phyloP scores from a whole-genome alignment of 2,888 invertebrate genomes.

The Tanaodytes sp. region DNA sequence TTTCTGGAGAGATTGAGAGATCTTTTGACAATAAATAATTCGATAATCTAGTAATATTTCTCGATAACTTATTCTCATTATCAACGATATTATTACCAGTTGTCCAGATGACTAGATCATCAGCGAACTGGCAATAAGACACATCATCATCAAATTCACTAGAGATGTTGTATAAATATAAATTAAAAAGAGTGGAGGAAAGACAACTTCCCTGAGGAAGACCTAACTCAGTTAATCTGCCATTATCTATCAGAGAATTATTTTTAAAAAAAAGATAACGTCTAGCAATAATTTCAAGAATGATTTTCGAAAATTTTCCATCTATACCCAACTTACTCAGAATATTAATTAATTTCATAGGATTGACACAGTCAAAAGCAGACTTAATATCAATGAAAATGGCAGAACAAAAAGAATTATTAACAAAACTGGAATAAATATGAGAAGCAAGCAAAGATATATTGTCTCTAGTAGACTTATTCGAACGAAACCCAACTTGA shows the following conservation, averaged over 20 bases:
- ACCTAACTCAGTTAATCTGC: not conserved
- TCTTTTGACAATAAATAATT: too few relatives aligned
- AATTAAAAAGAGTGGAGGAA: not conserved
- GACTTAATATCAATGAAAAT: conserved; percentile 12
- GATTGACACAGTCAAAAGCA: conserved; percentile 15
- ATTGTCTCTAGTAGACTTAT: conserved; percentile 10
- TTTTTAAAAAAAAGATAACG: not conserved
- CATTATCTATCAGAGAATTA: not conserved
- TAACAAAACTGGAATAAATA: conserved; percentile 1
- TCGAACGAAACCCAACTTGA: conserved; percentile 7
- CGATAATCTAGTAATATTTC: too few relatives aligned
- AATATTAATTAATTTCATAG: not conserved
- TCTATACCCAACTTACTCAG: not conserved
- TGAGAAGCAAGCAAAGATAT: not conserved
- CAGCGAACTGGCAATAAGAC: not conserved
- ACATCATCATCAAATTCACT: too few relatives aligned
- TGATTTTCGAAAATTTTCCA: not conserved
- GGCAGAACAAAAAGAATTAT: not conserved
- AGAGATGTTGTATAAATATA: not conserved
- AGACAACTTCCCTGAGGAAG: not conserved
- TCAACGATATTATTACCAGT: not conserved
- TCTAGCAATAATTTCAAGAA: conserved; percentile 6
- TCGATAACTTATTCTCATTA: not conserved
- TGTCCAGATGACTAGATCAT: not conserved
- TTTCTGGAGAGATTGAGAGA: not conserved